Percentiles rank a stretch among this genome's conserved stretches.
Conservation (phyloP, 2,888 invertebrate genomes). For the Heliothis peltigera region DNA sequence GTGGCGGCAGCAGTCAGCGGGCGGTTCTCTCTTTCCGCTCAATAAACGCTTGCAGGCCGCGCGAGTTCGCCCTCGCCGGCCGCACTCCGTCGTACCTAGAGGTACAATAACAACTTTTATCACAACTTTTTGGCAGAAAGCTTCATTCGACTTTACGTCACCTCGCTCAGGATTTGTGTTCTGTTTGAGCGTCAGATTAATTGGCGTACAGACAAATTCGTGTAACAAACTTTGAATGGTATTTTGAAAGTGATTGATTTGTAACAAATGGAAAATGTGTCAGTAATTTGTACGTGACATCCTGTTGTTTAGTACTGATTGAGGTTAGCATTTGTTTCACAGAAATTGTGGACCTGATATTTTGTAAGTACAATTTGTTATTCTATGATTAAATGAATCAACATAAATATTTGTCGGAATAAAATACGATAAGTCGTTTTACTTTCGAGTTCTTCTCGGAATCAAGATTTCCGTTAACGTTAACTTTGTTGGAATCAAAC, state of each 20-base stretch:
- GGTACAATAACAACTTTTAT: slow-evolving; percentile 73
- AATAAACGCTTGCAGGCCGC: slow-evolving; percentile 72
- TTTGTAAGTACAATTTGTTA: slow-evolving; percentile 30
- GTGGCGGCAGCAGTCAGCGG: slow-evolving; percentile 55
- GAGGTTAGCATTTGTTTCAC: slow-evolving; percentile 4
- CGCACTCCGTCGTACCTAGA: slow-evolving; percentile 59
- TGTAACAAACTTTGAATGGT: slow-evolving; percentile 37
- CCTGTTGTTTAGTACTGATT: not conserved
- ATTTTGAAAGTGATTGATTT: slow-evolving; percentile 45
- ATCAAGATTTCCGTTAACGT: slow-evolving; percentile 10
- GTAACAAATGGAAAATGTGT: slow-evolving; percentile 25
- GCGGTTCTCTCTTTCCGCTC: slow-evolving; percentile 69
- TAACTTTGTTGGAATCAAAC: slow-evolving; percentile 5
- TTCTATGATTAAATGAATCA: slow-evolving; percentile 36
- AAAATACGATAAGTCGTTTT: slow-evolving; percentile 15
- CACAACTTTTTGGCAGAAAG: slow-evolving; percentile 73
- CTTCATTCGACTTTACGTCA: slow-evolving; percentile 64
- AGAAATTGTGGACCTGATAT: too few species aligned
- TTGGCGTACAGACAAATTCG: slow-evolving; percentile 51
- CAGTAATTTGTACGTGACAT: slow-evolving; percentile 20
- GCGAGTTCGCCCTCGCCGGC: slow-evolving; percentile 63
- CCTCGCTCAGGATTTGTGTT: slow-evolving; percentile 55
- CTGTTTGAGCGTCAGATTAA: slow-evolving; percentile 56
- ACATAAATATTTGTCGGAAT: slow-evolving; percentile 36
- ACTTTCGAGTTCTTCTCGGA: slow-evolving; percentile 3